phyloP scores from a whole-genome alignment of 1,140 invertebrate genomes.

The Bombus confusus region DNA sequence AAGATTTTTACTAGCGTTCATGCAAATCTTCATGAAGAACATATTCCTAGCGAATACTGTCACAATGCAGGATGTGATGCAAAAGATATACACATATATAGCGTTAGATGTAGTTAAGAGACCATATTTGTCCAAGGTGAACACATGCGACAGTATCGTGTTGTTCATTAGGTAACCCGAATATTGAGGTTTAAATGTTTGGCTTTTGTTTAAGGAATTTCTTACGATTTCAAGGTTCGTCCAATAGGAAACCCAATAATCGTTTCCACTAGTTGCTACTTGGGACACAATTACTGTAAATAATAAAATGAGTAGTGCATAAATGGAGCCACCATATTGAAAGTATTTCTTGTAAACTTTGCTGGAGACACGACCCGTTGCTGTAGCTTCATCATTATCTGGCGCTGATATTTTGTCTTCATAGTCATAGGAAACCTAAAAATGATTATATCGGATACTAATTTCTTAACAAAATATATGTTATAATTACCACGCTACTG shows the following conservation, averaged over 20 bases:
- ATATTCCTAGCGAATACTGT: constrained; percentile 85
- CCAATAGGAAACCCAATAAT: constrained; percentile 93
- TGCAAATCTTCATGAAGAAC: constrained; percentile 90
- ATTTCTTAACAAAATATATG: too few relatives aligned
- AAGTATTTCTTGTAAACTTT: constrained; percentile 87
- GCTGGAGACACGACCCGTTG: constrained; percentile 83
- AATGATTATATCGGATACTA: neutral
- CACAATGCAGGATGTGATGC: constrained; percentile 76
- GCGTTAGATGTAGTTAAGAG: constrained; percentile 60
- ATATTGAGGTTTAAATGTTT: neutral
- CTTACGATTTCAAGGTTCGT: constrained; percentile 80
- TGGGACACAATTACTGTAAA: constrained; percentile 87
- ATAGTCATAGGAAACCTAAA: constrained; percentile 37
- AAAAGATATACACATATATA: constrained; percentile 80
- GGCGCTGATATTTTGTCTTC: neutral
- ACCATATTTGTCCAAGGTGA: constrained; percentile 67
- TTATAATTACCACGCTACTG: constrained; percentile 24
- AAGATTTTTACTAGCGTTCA: constrained; percentile 90
- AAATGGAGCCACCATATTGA: constrained; percentile 85
- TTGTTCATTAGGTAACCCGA: constrained; percentile 24
- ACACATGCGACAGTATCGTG: constrained; percentile 48
- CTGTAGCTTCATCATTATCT: constrained; percentile 71
- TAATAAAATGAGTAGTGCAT: constrained; percentile 84
- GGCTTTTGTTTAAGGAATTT: neutral
- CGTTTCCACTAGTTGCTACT: constrained; percentile 86